Evolutionary conservation across 2,888 invertebrate genomes (phyloP).

Genomic region (Strigamia maritima): DNA sequence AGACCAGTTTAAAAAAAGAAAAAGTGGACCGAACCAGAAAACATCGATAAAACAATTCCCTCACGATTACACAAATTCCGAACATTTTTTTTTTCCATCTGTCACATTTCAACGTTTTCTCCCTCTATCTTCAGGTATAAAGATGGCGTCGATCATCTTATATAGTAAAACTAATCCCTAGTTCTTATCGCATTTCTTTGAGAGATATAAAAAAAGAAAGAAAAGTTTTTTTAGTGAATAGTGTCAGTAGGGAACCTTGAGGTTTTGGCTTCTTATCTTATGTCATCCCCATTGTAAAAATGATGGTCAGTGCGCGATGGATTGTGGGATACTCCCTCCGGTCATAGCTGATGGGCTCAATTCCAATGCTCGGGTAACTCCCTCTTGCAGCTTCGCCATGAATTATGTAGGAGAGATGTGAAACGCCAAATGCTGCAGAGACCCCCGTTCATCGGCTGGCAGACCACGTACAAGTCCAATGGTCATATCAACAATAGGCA

Average conservation of each 20-base stretch:
- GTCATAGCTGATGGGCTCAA: conserved; percentile 25
- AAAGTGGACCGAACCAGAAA: neutral
- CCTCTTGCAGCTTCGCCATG: neutral
- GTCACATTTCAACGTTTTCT: neutral
- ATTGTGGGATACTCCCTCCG: conserved; percentile 21
- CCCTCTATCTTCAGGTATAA: neutral
- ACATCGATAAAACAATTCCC: conserved; percentile 26
- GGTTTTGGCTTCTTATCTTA: conserved; percentile 26
- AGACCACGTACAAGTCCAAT: conserved; percentile 32
- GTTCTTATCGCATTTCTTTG: conserved; percentile 17
- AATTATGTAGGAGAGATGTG: conserved; percentile 29
- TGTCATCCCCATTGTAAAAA: conserved; percentile 30
- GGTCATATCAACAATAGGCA: conserved; percentile 24
- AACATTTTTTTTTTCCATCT: neutral
- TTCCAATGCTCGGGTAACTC: neutral
- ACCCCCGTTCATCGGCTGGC: conserved; percentile 15
- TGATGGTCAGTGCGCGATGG: conserved; percentile 19
- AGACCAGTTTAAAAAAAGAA: conserved; percentile 13
- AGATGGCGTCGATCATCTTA: neutral
- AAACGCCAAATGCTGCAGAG: conserved; percentile 18
- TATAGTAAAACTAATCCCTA: neutral
- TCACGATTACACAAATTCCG: conserved; percentile 4
- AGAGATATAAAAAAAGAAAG: neutral
- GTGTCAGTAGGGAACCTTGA: conserved; percentile 10
- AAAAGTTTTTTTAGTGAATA: neutral